Evolutionary conservation across 2,888 invertebrate genomes (phyloP).

Genomic region (Andrena hattorfiana): DNA sequence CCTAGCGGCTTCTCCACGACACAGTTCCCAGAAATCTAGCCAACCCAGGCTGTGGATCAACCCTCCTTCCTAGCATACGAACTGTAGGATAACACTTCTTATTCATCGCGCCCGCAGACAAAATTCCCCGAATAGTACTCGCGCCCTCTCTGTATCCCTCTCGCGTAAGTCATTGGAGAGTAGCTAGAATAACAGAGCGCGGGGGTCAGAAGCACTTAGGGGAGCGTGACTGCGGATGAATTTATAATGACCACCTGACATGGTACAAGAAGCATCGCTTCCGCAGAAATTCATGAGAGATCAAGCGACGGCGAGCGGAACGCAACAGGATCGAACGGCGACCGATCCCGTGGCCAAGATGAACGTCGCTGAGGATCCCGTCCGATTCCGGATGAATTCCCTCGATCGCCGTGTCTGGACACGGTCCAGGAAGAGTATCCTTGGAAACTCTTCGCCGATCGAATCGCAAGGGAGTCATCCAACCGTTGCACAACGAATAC

Average conservation of each 20-base stretch:
- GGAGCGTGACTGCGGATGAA: conserved; percentile 61
- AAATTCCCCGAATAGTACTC: conserved; percentile 3
- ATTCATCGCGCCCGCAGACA: conserved; percentile 11
- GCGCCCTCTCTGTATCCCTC: conserved; percentile 16
- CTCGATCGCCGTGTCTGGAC: conserved; percentile 5
- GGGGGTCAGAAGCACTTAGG: conserved; percentile 56
- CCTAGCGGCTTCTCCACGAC: too few species aligned
- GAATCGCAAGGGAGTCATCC: conserved; percentile 57
- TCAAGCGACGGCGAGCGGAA: conserved; percentile 34
- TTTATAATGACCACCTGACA: conserved; percentile 61
- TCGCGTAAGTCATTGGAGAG: conserved; percentile 43
- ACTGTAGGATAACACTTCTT: not conserved
- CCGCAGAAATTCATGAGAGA: conserved; percentile 55
- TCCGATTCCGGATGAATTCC: conserved; percentile 41
- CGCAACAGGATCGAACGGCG: conserved; percentile 36
- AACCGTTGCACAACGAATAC: conserved; percentile 47
- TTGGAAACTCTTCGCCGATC: conserved; percentile 37
- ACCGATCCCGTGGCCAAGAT: conserved; percentile 13
- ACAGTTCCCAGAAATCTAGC: not conserved
- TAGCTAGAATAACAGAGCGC: conserved; percentile 52
- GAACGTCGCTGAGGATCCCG: conserved; percentile 6
- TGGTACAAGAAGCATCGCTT: conserved; percentile 54
- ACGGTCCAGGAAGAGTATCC: conserved; percentile 36
- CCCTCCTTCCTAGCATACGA: not conserved
- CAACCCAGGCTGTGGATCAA: conserved; percentile 8